A percentile compares a stretch with the other conserved stretches of the same genome.
phyloP scores from a whole-genome alignment of 2,113 vertebrate species.

The Ancistrus triradiatus region DNA sequence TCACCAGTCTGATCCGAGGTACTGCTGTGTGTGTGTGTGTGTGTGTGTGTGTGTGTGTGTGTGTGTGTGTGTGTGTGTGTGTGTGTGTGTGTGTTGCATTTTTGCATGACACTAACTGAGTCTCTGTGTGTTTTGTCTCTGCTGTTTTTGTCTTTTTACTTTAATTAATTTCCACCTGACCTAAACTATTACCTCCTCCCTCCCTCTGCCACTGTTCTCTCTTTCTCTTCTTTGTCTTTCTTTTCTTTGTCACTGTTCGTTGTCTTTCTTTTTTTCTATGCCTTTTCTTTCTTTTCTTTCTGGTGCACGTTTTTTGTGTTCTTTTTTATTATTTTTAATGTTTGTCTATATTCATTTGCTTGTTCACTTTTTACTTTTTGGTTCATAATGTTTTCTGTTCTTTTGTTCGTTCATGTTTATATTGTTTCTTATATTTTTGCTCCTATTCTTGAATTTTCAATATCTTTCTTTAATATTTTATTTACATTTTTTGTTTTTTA shows the following conservation, averaged over 20 bases:
- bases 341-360: background rate
- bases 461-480: background rate
- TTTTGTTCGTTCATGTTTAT: background rate
- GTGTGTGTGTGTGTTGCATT: background rate
- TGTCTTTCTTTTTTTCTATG: background rate
- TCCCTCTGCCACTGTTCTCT: background rate
- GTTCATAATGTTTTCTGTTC: background rate
- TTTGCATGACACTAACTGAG: constrained; percentile 28
- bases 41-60: background rate
- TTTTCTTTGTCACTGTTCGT: background rate
- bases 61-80: background rate
- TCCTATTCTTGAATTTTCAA: background rate
- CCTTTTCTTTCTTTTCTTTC: background rate
- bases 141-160: background rate
- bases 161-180: background rate
- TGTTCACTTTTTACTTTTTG: background rate
- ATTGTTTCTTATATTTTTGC: background rate
- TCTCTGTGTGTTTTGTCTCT: constrained; percentile 16
- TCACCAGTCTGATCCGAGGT: constrained; percentile 82
- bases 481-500: background rate
- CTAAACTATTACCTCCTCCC: background rate
- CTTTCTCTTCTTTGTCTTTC: background rate
- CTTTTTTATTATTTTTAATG: background rate
- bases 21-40: constrained; percentile 48
- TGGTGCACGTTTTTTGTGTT: background rate